These are phyloP conservation scores for Bergia puertoricense DNA, from an alignment of 92 coral and sea anemone genomes.

Conservation along the genomic window DNA sequence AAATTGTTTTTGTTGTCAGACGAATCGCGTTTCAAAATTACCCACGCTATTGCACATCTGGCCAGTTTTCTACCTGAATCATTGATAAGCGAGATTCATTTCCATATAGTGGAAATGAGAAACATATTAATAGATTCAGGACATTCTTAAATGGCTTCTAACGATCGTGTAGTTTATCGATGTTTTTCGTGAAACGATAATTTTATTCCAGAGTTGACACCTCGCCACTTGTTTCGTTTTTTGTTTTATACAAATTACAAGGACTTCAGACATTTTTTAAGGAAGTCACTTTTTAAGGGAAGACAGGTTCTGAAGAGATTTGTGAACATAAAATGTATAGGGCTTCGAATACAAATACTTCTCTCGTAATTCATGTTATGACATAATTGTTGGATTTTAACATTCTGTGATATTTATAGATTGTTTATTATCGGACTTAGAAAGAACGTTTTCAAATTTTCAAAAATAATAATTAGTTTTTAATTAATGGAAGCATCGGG, in stretches of 20 bases:
- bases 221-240: too few species aligned
- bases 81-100: not conserved
- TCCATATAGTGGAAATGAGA: not conserved
- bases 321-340: not conserved
- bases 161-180: not conserved
- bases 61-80: constrained; percentile 1
- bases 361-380: not conserved
- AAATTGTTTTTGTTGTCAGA: constrained; percentile 2
- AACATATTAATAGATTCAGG: constrained; percentile 4
- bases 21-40: not conserved
- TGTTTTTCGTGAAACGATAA: not conserved
- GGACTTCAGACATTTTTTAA: not conserved
- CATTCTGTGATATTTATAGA: not conserved
- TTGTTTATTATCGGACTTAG: not conserved
- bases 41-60: constrained; percentile 16
- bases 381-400: not conserved
- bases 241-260: too few species aligned
- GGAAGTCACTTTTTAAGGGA: not conserved
- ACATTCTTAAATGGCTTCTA: not conserved
- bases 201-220: not conserved
- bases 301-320: not conserved
- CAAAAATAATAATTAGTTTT: not conserved
- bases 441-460: not conserved
- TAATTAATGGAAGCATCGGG: not conserved
- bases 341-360: not conserved